Evolutionary conservation across 2,888 invertebrate genomes (phyloP), one percentile per base, ranked within the genome.

Genomic region (Ganaspis brasiliensis): DNA sequence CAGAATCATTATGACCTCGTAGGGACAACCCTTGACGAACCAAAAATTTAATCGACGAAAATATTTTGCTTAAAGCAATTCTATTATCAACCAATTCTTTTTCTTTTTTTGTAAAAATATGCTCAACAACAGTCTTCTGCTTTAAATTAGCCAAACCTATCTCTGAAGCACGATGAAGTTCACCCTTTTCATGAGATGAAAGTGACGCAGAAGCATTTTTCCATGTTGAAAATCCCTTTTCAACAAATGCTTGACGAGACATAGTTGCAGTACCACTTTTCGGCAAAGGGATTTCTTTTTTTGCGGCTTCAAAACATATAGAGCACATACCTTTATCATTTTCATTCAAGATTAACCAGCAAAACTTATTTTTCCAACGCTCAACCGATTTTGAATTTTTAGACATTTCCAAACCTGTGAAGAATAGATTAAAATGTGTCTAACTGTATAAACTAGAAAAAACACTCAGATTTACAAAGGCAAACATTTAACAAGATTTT

Each of bases 161-260:
- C 73, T 57, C 24, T 70, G 61, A 56, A 72, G 26, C 37, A 24
- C 59, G 49, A 73, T 81, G 76, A 14, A 79, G 70, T 45, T 75
- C 73, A 21, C 76, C 61, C 37, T 14, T 71, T 71, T 76, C 71
- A 59, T 81, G 79, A 40, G 72, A 75, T 31, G 40, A 73, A 37
- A 81, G 77, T 67, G 24, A 37, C 56, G 24, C 14, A 40, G 56
- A 55, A 31, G 79, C 76, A 72, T 79, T 79, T 75, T 79, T 81
- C 79, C 81, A 81, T 31, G 73, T 74, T 59, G 55, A 61, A 67
- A 81, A 81, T 35, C 76, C 81, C 35, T 31, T 59, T 37, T 24
- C 56, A 56, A 81, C 77, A 52, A 76, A 81, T 21, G 77, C 75
- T 73, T 73, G 55, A 59, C 24, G 61, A 73, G 75, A 78, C 35